A percentile compares a stretch with the other conserved stretches of the same genome.
Evolutionary conservation across 2,888 invertebrate species (phyloP).

Genomic region (Drosophila austrosaltans): DNA sequence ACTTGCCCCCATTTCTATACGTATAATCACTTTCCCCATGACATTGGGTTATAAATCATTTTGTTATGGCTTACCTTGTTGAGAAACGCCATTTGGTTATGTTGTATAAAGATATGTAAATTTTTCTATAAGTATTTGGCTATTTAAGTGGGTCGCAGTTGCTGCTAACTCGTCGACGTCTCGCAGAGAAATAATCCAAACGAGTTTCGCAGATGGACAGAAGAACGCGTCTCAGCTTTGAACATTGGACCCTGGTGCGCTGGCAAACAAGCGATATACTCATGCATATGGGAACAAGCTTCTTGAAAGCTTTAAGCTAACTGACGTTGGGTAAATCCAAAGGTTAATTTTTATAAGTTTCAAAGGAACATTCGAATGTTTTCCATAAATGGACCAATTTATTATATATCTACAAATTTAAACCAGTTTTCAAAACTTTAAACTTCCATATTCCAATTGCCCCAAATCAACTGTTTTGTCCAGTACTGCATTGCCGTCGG

Average conservation of each 20-base stretch:
- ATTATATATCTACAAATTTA: background rate
- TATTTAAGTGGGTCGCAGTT: slow-evolving; percentile 38
- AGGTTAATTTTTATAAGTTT: background rate
- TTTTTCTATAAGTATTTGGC: slow-evolving; percentile 2
- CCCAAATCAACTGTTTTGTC: no score
- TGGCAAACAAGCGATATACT: slow-evolving; percentile 27
- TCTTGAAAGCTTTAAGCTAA: background rate
- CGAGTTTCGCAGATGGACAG: slow-evolving; percentile 38
- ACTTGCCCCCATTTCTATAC: slow-evolving; percentile 2
- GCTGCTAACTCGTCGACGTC: slow-evolving; percentile 47
- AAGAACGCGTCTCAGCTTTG: slow-evolving; percentile 43
- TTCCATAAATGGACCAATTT: no score
- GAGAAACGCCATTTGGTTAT: slow-evolving; percentile 67
- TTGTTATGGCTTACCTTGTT: slow-evolving; percentile 66
- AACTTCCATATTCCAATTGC: background rate
- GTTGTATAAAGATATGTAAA: slow-evolving; percentile 12
- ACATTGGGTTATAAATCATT: background rate
- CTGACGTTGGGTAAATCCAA: background rate
- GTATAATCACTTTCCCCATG: slow-evolving; percentile 19
- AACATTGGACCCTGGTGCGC: slow-evolving; percentile 56
- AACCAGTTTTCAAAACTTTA: background rate
- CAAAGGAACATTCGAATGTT: no score
- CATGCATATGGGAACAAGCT: slow-evolving; percentile 12
- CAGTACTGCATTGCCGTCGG: background rate
- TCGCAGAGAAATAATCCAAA: slow-evolving; percentile 52